Evolutionary conservation across 2,797 vertebrate genomes (phyloP).

Genomic region (Okamejei kenojei): DNA sequence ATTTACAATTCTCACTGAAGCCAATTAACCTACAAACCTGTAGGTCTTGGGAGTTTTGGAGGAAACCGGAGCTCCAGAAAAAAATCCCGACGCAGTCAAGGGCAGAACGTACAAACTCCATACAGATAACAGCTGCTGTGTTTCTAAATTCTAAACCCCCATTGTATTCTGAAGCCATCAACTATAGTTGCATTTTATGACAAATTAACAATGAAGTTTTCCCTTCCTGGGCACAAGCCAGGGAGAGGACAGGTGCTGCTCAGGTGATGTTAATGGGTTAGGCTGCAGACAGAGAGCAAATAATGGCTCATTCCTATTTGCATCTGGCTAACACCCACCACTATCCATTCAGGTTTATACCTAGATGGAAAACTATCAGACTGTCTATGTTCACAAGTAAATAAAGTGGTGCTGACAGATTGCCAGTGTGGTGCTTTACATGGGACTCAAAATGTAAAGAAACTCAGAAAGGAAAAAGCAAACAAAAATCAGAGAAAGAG

Average conservation of each 20-base stretch:
- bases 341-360: background rate
- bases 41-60: too few species aligned
- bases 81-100: too few species aligned
- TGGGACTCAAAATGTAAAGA: background rate
- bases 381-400: background rate
- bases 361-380: background rate
- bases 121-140: background rate
- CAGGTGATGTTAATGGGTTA: background rate
- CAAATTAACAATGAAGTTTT: background rate
- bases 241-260: background rate
- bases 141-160: background rate
- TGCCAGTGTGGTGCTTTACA: background rate
- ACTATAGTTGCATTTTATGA: background rate
- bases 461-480: background rate
- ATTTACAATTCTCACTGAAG: too few species aligned
- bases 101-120: too few species aligned
- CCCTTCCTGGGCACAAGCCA: background rate
- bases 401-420: background rate
- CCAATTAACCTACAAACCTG: too few species aligned
- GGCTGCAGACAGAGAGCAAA: background rate
- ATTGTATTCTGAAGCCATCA: background rate
- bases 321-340: background rate
- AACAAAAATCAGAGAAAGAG: background rate
- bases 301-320: background rate
- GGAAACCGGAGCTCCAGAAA: too few species aligned